Base-by-base conservation (phyloP, 2,888 invertebrate genomes). In the Uloborus plumipes region DNA sequence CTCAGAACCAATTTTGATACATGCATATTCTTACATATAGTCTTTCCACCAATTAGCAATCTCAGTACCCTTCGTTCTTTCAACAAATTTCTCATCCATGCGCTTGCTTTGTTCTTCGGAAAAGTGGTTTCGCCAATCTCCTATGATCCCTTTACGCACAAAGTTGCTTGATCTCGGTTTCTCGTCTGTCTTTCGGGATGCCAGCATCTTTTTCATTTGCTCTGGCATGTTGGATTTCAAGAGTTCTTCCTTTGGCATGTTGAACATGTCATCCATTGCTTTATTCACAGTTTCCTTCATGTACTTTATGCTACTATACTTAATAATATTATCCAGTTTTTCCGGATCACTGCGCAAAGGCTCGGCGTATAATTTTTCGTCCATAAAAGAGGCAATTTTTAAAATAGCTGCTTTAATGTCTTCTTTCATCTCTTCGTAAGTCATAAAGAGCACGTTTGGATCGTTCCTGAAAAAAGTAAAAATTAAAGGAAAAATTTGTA, bases 41-140 rank as follows among this genome's bases (percentile, higher is more conserved):
- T 80, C 49, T 3, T 67, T 65, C 78, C 81, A 84, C 1, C 75
- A 53, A n/a, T 49, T 51, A 0, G 31, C 15, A 15, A 84, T 51
- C 15, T 78, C 77, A 0, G 82, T 84, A 0, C 78, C 84, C 50
- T 70, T 73, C 20, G 70, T 71, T 71, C 67, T 75, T n/a, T 84
- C 70, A 1, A 18, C 26, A 50, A 79, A 75, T 58, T 78, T 81
- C 20, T 82, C 62, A 22, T 82, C 71, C 70, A 84, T 26, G 14
- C 82, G 64, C n/a, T 31, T 65, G 16, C 47, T 75, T 51, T 84
- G 84, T 49, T 84, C 86, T 47, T 88, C 87, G 6, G 88, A 88
- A 86, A 89, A 89, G 77, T 88, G 87, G 64, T 87, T 88, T 83
- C 87, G 88, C 89, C 89, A 90, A 84, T 90, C 89, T 7, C 89